Percentiles rank a stretch among this genome's conserved stretches.
Evolutionary conservation across 2,797 vertebrate genomes (phyloP).

Genomic region (Anabas testudineus): DNA sequence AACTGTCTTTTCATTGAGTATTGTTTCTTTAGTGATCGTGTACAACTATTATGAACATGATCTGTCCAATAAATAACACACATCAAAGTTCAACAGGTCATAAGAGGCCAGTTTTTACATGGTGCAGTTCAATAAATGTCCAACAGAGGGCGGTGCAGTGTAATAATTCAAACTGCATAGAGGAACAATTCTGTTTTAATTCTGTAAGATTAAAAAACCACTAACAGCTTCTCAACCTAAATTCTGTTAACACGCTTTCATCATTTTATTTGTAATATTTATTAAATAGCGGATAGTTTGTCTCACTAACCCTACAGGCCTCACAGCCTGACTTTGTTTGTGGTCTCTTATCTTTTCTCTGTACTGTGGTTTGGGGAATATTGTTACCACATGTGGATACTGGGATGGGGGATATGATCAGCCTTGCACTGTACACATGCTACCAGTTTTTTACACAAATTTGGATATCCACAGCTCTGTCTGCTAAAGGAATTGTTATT

Average conservation of each 20-base stretch:
- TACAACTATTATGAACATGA: background rate
- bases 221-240: background rate
- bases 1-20: background rate
- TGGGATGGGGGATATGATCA: slow-evolving; percentile 23
- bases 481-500: background rate
- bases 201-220: background rate
- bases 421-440: slow-evolving; percentile 20
- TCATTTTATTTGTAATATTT: background rate
- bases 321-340: background rate
- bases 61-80: background rate
- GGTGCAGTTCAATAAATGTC: slow-evolving; percentile 3
- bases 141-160: slow-evolving; percentile 67
- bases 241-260: background rate
- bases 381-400: slow-evolving; percentile 42
- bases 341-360: slow-evolving; percentile 16
- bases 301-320: background rate
- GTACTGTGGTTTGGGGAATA: slow-evolving; percentile 33
- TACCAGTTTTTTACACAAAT: slow-evolving; percentile 35
- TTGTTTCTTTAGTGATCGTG: background rate
- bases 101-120: background rate
- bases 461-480: background rate
- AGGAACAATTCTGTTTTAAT: background rate
- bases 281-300: background rate
- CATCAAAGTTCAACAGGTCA: slow-evolving; percentile 14
- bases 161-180: slow-evolving; percentile 2